phyloP scores from a whole-genome alignment of 2,113 vertebrate species.

The Coturnix japonica region DNA sequence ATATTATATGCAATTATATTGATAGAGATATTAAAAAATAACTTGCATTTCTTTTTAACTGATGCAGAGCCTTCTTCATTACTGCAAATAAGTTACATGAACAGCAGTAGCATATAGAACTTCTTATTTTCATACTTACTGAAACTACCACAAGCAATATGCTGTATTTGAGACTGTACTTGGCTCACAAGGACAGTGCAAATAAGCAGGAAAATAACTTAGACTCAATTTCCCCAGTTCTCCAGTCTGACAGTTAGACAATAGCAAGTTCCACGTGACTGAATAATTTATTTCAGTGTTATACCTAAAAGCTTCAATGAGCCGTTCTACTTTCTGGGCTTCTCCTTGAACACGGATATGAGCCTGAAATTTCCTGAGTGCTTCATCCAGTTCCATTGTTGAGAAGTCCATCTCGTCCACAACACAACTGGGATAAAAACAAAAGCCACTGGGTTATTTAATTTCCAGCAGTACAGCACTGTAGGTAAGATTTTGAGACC shows the following conservation, averaged over 20 bases:
- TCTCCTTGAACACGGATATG: slow-evolving; percentile 97
- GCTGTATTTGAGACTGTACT: neutral
- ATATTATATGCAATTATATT: neutral
- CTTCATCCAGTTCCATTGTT: slow-evolving; percentile 94
- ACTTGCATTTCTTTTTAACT: neutral
- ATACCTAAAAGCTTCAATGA: slow-evolving; percentile 96
- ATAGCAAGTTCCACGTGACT: neutral
- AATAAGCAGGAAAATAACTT: neutral
- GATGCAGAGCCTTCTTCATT: neutral
- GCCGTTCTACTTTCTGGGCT: slow-evolving; percentile 95
- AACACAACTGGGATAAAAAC: slow-evolving; percentile 85
- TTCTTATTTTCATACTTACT: neutral
- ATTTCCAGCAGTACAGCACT: neutral
- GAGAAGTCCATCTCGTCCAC: slow-evolving; percentile 99
- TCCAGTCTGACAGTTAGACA: neutral
- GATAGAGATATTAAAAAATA: neutral
- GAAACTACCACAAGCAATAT: neutral
- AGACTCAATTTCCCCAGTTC: neutral
- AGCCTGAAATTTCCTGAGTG: slow-evolving; percentile 96
- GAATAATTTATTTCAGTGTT: neutral
- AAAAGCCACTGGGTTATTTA: neutral
- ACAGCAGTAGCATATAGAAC: neutral
- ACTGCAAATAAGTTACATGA: neutral
- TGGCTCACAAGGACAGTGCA: neutral
- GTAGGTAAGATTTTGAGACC: neutral